Percentiles rank a stretch among this genome's conserved stretches.
Conservation (phyloP, 1,140 invertebrate species). For the Drosophila jambulina region DNA sequence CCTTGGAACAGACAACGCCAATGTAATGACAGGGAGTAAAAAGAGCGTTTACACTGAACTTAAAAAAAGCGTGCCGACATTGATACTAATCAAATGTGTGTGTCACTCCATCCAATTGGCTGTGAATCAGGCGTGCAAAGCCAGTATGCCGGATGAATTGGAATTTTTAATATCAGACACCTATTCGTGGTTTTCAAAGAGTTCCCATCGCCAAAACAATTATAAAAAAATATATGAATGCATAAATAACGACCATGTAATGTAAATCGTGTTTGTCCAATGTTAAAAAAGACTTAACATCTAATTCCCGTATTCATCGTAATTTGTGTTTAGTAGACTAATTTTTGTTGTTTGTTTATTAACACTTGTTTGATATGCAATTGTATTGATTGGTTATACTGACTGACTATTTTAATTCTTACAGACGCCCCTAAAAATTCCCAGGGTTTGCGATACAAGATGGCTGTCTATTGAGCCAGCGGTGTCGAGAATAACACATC, state of each 20-base stretch:
- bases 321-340: not conserved
- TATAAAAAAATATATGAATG: not conserved
- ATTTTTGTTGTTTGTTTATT: not conserved
- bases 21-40: too few species aligned
- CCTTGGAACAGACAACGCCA: too few species aligned
- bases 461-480: not conserved
- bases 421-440: not conserved
- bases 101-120: not conserved
- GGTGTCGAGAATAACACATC: not conserved
- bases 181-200: not conserved
- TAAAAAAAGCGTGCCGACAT: not conserved
- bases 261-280: conserved; percentile 1
- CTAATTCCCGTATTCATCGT: not conserved
- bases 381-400: not conserved
- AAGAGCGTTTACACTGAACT: not conserved
- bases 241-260: not conserved
- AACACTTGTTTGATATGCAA: not conserved
- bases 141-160: not conserved
- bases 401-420: not conserved
- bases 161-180: not conserved
- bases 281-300: not conserved
- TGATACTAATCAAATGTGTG: not conserved
- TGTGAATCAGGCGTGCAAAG: not conserved
- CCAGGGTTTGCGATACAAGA: not conserved
- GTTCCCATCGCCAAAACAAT: not conserved